Evolutionary conservation across 1,140 invertebrate genomes (phyloP).

Genomic region (Popillia japonica): DNA sequence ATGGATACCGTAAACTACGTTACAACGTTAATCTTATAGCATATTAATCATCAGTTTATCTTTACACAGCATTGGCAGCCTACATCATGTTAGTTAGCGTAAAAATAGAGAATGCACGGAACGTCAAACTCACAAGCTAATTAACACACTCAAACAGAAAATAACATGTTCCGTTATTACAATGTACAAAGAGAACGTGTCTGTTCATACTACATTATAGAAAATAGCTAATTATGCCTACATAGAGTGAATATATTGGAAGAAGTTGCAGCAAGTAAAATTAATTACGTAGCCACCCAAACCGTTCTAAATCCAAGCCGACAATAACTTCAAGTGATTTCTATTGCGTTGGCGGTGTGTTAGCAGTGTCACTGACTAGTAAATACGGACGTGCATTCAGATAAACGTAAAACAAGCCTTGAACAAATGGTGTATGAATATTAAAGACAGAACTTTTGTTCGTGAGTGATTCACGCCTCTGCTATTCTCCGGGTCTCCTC

Average conservation of each 20-base stretch:
- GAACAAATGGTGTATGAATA: constrained; percentile 55
- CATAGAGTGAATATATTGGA: neutral
- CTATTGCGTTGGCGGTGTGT: neutral
- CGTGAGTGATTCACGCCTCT: constrained; percentile 34
- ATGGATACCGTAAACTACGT: too few species aligned
- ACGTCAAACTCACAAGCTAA: too few species aligned
- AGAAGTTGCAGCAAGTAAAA: neutral
- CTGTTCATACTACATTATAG: too few species aligned
- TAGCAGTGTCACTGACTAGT: constrained; percentile 17
- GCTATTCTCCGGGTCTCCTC: neutral
- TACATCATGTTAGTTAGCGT: too few species aligned
- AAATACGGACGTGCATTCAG: constrained; percentile 15
- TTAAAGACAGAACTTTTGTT: constrained; percentile 51
- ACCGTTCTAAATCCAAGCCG: constrained; percentile 4
- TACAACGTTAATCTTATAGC: too few species aligned
- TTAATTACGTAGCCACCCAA: neutral
- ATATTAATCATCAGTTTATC: too few species aligned
- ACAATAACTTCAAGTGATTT: neutral
- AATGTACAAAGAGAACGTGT: too few species aligned
- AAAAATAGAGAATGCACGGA: too few species aligned
- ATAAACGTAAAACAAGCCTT: constrained; percentile 41
- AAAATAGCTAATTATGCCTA: neutral
- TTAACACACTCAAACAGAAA: too few species aligned
- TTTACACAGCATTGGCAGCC: too few species aligned
- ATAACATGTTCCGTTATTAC: too few species aligned